A percentile compares a stretch with the other conserved stretches of the same genome.
Evolutionary conservation across 2,888 invertebrate species (phyloP).

Genomic region (Anaspis maculata): DNA sequence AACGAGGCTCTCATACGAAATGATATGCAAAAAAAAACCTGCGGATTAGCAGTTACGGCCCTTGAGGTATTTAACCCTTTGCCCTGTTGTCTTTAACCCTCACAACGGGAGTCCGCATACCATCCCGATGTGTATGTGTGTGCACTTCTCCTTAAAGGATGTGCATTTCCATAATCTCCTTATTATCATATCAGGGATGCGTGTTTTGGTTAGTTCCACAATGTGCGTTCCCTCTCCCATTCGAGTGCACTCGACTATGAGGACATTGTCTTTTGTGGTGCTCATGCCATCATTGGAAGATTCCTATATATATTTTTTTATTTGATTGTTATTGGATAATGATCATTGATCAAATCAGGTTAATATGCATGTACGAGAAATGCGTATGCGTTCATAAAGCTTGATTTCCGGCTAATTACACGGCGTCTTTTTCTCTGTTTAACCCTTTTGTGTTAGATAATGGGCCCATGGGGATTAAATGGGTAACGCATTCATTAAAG

Average conservation of each 20-base stretch:
- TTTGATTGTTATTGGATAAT: too few relatives aligned
- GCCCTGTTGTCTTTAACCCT: slow-evolving; percentile 19
- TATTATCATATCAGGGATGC: slow-evolving; percentile 31
- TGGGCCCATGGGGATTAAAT: slow-evolving; percentile 32
- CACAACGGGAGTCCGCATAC: slow-evolving; percentile 14
- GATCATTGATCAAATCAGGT: too few relatives aligned
- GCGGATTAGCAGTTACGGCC: slow-evolving; percentile 9
- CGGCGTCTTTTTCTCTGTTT: too few relatives aligned
- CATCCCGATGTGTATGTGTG: too few relatives aligned
- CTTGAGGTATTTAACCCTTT: slow-evolving; percentile 24
- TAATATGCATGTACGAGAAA: too few relatives aligned
- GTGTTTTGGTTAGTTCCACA: slow-evolving; percentile 29
- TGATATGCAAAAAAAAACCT: slow-evolving; percentile 21
- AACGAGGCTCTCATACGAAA: too few relatives aligned
- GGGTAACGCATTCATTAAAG: slow-evolving; percentile 31
- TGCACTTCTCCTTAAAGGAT: too few relatives aligned
- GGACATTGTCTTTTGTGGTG: slow-evolving; percentile 3
- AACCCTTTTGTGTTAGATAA: slow-evolving; percentile 23
- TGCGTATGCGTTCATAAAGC: too few relatives aligned
- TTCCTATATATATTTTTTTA: too few relatives aligned
- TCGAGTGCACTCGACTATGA: slow-evolving; percentile 6
- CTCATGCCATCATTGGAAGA: neutral
- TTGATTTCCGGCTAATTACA: too few relatives aligned
- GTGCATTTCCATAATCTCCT: slow-evolving; percentile 36
- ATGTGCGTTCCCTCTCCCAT: slow-evolving; percentile 5